A percentile compares a stretch with the other conserved stretches of the same genome.
phyloP scores from a whole-genome alignment of 2,888 invertebrate species.

The Platycheirus albimanus region DNA sequence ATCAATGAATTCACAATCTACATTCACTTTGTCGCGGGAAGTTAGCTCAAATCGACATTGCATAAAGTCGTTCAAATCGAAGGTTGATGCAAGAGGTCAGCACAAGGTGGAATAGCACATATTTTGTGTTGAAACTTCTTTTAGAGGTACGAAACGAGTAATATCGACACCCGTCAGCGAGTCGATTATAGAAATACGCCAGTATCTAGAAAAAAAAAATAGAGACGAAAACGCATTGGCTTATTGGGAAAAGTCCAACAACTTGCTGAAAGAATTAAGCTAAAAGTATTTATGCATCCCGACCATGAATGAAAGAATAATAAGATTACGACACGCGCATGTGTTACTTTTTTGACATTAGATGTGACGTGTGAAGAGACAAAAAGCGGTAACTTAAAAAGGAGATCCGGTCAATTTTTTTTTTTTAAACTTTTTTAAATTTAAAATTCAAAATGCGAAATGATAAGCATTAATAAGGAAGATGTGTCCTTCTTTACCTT shows the following conservation, averaged over 20 bases:
- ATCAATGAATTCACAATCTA: no score
- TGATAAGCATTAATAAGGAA: no score
- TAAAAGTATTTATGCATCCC: background rate
- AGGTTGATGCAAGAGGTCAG: background rate
- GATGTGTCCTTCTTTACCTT: no score
- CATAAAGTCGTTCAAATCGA: background rate
- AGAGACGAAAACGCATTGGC: background rate
- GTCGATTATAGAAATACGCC: slow-evolving; percentile 6
- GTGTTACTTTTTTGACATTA: no score
- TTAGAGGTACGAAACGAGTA: background rate
- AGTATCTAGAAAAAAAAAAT: slow-evolving; percentile 7
- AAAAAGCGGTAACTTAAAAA: no score
- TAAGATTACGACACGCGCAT: no score
- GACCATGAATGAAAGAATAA: no score
- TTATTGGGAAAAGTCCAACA: slow-evolving; percentile 5
- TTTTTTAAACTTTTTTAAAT: no score
- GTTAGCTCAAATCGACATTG: slow-evolving; percentile 3
- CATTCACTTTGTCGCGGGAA: background rate
- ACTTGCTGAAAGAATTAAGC: background rate
- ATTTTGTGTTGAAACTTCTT: background rate
- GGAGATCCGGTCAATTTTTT: no score
- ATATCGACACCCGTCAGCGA: slow-evolving; percentile 7
- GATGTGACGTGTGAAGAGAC: no score
- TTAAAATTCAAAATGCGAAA: no score
- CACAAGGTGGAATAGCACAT: background rate